Evolutionary conservation across 2,888 invertebrate species (phyloP).

Genomic region (Onchidella celtica): DNA sequence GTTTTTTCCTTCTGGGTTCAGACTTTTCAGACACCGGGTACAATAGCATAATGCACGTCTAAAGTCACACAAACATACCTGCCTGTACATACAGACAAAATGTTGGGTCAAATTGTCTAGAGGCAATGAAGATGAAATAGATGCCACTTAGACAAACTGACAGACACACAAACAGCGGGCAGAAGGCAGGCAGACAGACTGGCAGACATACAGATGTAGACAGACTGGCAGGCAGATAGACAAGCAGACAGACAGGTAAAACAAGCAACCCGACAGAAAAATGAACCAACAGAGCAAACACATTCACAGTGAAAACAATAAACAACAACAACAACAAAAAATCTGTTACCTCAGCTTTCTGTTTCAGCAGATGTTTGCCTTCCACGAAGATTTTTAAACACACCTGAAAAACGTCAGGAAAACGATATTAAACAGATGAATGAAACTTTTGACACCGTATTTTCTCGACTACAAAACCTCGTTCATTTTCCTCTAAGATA

Average conservation of each 20-base stretch:
- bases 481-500: background rate
- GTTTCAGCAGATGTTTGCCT: conserved; percentile 55
- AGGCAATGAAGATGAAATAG: too few relatives aligned
- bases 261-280: too few relatives aligned
- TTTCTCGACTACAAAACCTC: background rate
- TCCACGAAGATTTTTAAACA: conserved; percentile 35
- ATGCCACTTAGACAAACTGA: conserved; percentile 39
- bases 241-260: conserved; percentile 46
- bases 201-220: conserved; percentile 19
- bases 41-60: too few relatives aligned
- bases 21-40: too few relatives aligned
- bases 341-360: conserved; percentile 58
- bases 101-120: too few relatives aligned
- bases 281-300: too few relatives aligned
- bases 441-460: background rate
- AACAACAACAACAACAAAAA: too few relatives aligned
- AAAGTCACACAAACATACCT: too few relatives aligned
- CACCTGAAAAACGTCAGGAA: conserved; percentile 33
- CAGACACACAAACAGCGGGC: conserved; percentile 40
- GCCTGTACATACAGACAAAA: too few relatives aligned
- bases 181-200: too few relatives aligned
- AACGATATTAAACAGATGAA: background rate
- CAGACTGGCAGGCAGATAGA: background rate
- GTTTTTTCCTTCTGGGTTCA: too few relatives aligned
- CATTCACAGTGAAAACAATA: too few relatives aligned